Evolutionary conservation across 2,888 invertebrate species (phyloP), one percentile per base, ranked within the genome.

Genomic region (Rhaphigaster nebulosa): DNA sequence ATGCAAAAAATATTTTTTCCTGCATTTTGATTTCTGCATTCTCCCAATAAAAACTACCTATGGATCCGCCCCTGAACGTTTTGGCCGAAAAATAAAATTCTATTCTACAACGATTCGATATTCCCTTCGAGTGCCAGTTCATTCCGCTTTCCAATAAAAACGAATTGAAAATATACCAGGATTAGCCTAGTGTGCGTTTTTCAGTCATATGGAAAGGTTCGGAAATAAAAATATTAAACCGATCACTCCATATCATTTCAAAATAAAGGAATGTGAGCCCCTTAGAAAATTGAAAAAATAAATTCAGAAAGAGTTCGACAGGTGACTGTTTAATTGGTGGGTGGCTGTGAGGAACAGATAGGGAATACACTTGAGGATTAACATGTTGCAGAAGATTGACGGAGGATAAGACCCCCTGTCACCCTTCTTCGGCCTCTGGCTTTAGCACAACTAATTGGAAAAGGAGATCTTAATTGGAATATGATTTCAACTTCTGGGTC

Each of bases 391-490:
- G 13, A 84, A 84, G 84, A 84, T 84, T 84, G 84, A 84, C 84
- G 84, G 84, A 84, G 84, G 84, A 45, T 84, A 84, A 84, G 84
- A n/a, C 84, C 84, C 84, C 26, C 84, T 50, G 45, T 41, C 45
- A 50, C 45, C 84, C 41, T 50, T 50, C 84, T 84, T 84, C 84
- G 41, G 20, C 6, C 84, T 20, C 41, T 5, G 84, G 84, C 84
- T 41, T 84, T 45, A 84, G 45, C 45, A n/a, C 84, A n/a, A 26
- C 84, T 84, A 84, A 84, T 84, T 84, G 84, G 84, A 84, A 84
- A 84, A 84, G 84, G 84, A 41, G n/a, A 41, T 84, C 84, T 84
- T 84, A 84, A 84, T 84, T 84, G 84, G 84, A 84, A 84, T 84
- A 84, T 84, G 45, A 84, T 84, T 84, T n/a, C n/a, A 23, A 4